Evolutionary conservation across 2,113 vertebrate species (phyloP), one percentile per base, ranked within the genome.

Genomic region (Colistium nudipinnis): DNA sequence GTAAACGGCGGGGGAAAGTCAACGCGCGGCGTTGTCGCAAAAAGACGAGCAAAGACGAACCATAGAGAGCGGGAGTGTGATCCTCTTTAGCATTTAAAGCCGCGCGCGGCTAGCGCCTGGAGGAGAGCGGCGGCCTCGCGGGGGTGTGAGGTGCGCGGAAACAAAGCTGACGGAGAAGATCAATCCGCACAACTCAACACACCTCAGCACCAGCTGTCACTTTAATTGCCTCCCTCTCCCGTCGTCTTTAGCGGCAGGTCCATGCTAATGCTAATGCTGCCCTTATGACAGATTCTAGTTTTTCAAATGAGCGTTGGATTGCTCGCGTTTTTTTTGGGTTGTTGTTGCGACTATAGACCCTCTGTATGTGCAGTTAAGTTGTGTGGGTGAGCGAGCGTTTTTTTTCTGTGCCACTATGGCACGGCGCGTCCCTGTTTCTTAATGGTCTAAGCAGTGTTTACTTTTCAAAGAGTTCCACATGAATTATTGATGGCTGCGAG

Each of bases 401-500:
- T 60, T 38, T 61, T n/a, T n/a, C n/a, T n/a, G n/a, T 69, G 74
- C 57, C 45, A 69, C 66, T 35, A 55, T 76, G 75, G 78, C 61
- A 64, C 33, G 19, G 73, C 53, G 82, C 81, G 68, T 88, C 69
- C 4, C 67, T 64, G 61, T 57, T 74, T 80, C 68, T 53, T 91
- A 87, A 89, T 86, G 85, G 88, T 69, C 80, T 85, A 76, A 85
- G 70, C 55, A 66, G 63, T 87, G 82, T 89, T 91, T 90, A 88
- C 90, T 87, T 82, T 87, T 82, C 80, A 85, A 87, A 88, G 82
- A 74, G 76, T 87, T 80, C 39, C 74, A 71, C 84, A 87, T 93
- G 81, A 91, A 93, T 90, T 90, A 91, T 91, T 89, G 82, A 92
- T 91, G 82, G 55, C 20, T 71, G 71, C 5, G 28, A 70, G 75